These are phyloP conservation scores for Penaeus japonicus DNA, from an alignment of 1,140 invertebrate genomes.

Conservation along the genomic window DNA sequence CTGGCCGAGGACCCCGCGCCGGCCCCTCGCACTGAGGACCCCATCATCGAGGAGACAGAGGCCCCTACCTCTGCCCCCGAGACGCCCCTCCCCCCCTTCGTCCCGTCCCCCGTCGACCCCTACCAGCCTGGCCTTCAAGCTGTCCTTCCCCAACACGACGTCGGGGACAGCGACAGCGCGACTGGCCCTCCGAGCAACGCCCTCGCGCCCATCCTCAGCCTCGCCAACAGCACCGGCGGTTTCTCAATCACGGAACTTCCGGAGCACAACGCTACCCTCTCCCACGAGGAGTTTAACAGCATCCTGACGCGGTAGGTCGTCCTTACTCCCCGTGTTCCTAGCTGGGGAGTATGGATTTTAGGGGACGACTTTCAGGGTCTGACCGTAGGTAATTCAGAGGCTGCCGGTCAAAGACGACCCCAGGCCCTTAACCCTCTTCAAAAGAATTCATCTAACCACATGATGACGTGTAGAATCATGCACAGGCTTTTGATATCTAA, in stretches of 20 bases:
- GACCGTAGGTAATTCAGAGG: too few species aligned
- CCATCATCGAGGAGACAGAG: neutral
- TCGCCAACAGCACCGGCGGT: too few species aligned
- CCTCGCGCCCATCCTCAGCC: too few species aligned
- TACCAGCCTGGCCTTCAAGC: neutral
- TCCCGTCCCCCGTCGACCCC: neutral
- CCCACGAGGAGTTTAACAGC: slow-evolving; percentile 27
- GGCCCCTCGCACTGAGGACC: neutral
- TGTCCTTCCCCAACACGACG: neutral
- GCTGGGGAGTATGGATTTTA: too few species aligned
- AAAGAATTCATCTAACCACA: too few species aligned
- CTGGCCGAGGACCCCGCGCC: neutral
- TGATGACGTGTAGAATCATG: too few species aligned
- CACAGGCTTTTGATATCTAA: too few species aligned
- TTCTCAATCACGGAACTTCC: neutral
- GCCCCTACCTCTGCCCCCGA: neutral
- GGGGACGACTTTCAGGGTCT: too few species aligned
- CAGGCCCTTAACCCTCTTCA: too few species aligned
- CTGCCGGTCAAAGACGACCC: too few species aligned
- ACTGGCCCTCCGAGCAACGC: too few species aligned
- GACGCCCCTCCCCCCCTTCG: neutral
- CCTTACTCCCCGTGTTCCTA: too few species aligned
- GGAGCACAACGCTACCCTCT: neutral
- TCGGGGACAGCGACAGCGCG: neutral
- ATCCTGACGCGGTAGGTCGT: slow-evolving; percentile 19